Evolutionary conservation across 2,888 invertebrate species (phyloP).

Genomic region (Sympetrum striolatum): DNA sequence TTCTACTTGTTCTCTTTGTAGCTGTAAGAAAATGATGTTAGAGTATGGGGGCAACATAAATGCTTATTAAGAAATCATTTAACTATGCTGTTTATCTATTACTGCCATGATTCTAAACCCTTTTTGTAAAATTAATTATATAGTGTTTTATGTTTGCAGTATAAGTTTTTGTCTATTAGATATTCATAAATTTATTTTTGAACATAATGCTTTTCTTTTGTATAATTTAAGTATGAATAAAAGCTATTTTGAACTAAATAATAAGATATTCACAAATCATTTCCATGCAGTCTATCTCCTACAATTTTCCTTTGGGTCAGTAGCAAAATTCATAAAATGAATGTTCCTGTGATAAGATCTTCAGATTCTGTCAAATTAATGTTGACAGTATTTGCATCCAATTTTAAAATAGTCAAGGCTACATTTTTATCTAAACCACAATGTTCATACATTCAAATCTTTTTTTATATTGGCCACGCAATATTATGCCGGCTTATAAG

Average conservation of each 20-base stretch:
- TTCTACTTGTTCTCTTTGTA: constrained; percentile 11
- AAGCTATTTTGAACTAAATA: neutral
- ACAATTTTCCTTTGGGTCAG: no score
- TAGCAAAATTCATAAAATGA: no score
- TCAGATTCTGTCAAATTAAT: no score
- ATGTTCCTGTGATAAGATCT: no score
- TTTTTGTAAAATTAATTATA: neutral
- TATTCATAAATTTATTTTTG: neutral
- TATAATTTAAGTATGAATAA: neutral
- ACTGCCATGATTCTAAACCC: neutral
- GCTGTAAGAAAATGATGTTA: constrained; percentile 22
- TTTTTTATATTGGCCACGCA: no score
- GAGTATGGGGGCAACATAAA: neutral
- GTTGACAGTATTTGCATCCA: no score
- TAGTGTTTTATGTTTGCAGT: neutral
- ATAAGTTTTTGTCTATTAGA: neutral
- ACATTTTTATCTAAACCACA: no score
- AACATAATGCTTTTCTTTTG: neutral
- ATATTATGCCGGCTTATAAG: no score
- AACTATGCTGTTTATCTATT: neutral
- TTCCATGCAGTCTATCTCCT: no score
- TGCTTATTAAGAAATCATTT: neutral
- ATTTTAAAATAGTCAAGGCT: no score
- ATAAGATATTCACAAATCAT: no score
- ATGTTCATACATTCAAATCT: no score